Percentiles rank a stretch among this genome's conserved stretches.
These are phyloP conservation scores for Amblyraja radiata DNA, from an alignment of 2,797 vertebrate species.

Conservation along the genomic window DNA sequence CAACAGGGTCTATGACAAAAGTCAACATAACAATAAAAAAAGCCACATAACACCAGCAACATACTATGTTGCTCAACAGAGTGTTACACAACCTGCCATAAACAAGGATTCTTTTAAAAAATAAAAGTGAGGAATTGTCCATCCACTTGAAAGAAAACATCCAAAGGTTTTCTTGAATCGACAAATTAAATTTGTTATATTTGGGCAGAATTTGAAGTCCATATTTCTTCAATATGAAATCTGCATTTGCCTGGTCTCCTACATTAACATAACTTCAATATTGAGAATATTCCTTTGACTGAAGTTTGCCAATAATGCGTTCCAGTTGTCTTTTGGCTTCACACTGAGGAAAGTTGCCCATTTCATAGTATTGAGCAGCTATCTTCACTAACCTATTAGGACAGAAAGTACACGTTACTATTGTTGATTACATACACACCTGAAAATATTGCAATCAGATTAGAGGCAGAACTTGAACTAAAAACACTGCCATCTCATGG, in stretches of 20 bases:
- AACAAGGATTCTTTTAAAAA: slow-evolving; percentile 34
- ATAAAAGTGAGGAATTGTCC: slow-evolving; percentile 36
- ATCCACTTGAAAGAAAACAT: slow-evolving; percentile 35
- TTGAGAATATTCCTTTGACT: slow-evolving; percentile 91
- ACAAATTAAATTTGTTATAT: slow-evolving; percentile 34
- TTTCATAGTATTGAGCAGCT: slow-evolving; percentile 92
- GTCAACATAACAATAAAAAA: slow-evolving; percentile 38
- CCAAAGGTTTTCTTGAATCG: slow-evolving; percentile 30
- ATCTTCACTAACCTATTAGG: slow-evolving; percentile 88
- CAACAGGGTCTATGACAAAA: slow-evolving; percentile 36
- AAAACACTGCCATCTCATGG: neutral
- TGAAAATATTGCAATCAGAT: neutral
- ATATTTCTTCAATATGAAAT: slow-evolving; percentile 38
- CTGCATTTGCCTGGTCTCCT: slow-evolving; percentile 50
- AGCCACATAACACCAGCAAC: slow-evolving; percentile 38
- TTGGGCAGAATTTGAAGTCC: slow-evolving; percentile 36
- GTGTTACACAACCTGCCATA: slow-evolving; percentile 38
- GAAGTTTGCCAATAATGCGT: slow-evolving; percentile 88
- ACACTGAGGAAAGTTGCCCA: slow-evolving; percentile 96
- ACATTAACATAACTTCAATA: slow-evolving; percentile 72
- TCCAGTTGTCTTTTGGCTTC: slow-evolving; percentile 96
- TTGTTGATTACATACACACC: neutral
- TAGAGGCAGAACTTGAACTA: neutral
- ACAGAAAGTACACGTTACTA: slow-evolving; percentile 39
- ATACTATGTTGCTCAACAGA: slow-evolving; percentile 38